Conservation (phyloP, 2,888 invertebrate species). For the Arge pagana region DNA sequence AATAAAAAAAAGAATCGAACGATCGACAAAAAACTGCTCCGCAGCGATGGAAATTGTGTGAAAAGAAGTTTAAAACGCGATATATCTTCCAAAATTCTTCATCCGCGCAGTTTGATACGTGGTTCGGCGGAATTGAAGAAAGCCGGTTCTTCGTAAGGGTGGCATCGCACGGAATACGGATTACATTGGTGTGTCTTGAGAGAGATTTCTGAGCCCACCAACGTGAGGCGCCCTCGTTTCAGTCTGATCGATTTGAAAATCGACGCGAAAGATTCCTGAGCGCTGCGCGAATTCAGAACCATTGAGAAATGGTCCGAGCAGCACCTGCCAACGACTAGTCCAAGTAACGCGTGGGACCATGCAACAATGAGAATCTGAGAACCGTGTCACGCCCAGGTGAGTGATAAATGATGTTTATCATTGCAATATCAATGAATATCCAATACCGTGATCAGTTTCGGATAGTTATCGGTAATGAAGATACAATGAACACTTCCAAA, state of each 20-base stretch:
- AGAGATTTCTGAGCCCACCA: too few species aligned
- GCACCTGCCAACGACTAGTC: conserved; percentile 20
- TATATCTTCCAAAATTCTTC: too few species aligned
- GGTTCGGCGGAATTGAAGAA: too few species aligned
- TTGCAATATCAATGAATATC: neutral
- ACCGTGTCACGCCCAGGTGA: conserved; percentile 40
- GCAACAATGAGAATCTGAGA: conserved; percentile 19
- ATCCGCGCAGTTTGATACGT: conserved; percentile 9
- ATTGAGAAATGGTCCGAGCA: conserved; percentile 20
- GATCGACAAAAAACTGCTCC: too few species aligned
- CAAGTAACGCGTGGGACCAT: conserved; percentile 18
- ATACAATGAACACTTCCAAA: too few species aligned
- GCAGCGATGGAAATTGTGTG: too few species aligned
- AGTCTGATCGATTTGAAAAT: conserved; percentile 51
- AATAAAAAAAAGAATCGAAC: too few species aligned
- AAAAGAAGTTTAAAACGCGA: too few species aligned
- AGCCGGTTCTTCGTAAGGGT: too few species aligned
- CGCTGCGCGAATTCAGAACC: conserved; percentile 13
- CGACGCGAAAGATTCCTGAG: conserved; percentile 39
- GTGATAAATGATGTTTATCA: conserved; percentile 1
- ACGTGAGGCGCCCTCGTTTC: conserved; percentile 19
- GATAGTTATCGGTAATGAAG: too few species aligned
- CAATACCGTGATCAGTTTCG: neutral
- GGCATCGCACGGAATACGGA: too few species aligned
- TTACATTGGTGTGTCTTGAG: too few species aligned